Conservation (phyloP, 2,113 vertebrate species). For the Corythornis vintsioides region DNA sequence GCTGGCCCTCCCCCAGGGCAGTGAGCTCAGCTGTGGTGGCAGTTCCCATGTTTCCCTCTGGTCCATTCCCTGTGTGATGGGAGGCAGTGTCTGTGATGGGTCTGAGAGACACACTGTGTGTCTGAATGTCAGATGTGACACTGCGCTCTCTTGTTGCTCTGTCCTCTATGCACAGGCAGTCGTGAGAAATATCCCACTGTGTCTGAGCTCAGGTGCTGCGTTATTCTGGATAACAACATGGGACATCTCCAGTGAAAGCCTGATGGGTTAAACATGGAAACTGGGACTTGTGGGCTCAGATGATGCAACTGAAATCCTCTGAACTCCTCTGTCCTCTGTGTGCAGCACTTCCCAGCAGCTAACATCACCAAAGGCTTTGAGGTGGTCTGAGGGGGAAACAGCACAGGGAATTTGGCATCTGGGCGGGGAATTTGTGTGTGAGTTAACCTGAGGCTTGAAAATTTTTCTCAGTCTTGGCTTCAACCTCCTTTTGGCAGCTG, state of each 20-base stretch:
- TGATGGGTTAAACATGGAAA: not conserved
- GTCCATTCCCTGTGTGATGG: not conserved
- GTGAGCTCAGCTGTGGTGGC: too few relatives aligned
- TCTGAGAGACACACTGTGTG: not conserved
- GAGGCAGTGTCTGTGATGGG: not conserved
- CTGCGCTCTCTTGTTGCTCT: not conserved
- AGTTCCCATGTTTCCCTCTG: not conserved
- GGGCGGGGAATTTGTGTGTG: too few relatives aligned
- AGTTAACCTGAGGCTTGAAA: not conserved
- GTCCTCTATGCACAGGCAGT: not conserved
- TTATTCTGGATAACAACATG: not conserved
- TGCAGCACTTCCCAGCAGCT: not conserved
- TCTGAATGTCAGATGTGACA: not conserved
- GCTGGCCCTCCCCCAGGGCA: not conserved
- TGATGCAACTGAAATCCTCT: not conserved
- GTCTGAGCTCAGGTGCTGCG: not conserved
- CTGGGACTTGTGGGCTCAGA: not conserved
- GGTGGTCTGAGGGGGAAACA: not conserved
- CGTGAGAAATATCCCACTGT: not conserved
- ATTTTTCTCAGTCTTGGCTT: not conserved
- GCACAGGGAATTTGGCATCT: not conserved
- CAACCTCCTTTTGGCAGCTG: not conserved
- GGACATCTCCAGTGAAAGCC: not conserved
- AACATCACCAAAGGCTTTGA: not conserved
- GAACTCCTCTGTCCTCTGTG: not conserved